Percentiles rank a stretch among this genome's conserved stretches.
Conservation (phyloP, 2,113 vertebrate genomes). For the Gobio gobio region DNA sequence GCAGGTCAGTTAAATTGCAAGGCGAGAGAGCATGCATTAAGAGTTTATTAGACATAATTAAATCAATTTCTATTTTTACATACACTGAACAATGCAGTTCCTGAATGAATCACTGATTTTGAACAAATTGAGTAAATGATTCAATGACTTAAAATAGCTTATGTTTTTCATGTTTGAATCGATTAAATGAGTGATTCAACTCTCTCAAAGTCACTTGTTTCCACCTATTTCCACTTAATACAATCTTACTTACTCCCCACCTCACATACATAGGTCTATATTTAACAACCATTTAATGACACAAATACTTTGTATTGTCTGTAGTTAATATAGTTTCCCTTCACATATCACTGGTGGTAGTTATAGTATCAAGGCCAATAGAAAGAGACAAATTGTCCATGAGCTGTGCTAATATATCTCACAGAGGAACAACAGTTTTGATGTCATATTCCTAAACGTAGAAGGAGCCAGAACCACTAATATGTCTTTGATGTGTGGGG, state of each 20-base stretch:
- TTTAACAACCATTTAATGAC: neutral
- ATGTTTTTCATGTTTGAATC: neutral
- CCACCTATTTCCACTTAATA: neutral
- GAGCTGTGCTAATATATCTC: neutral
- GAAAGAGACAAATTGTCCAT: slow-evolving; percentile 9
- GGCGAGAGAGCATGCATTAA: neutral
- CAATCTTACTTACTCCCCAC: no score
- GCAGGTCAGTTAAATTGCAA: neutral
- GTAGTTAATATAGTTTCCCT: neutral
- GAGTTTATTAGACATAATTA: neutral
- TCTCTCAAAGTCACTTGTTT: neutral
- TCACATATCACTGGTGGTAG: neutral
- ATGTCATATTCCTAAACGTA: slow-evolving; percentile 5
- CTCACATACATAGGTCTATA: neutral
- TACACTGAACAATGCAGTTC: neutral
- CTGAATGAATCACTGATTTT: neutral
- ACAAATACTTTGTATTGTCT: neutral
- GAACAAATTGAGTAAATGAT: neutral
- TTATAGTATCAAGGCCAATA: slow-evolving; percentile 21
- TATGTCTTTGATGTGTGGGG: slow-evolving; percentile 12
- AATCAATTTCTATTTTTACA: neutral
- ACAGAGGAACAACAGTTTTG: slow-evolving; percentile 33
- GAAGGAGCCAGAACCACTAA: slow-evolving; percentile 7
- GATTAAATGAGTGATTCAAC: neutral
- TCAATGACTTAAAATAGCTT: neutral